Evolutionary conservation across 2,113 vertebrate genomes (phyloP).

Genomic region (Bos indicus): DNA sequence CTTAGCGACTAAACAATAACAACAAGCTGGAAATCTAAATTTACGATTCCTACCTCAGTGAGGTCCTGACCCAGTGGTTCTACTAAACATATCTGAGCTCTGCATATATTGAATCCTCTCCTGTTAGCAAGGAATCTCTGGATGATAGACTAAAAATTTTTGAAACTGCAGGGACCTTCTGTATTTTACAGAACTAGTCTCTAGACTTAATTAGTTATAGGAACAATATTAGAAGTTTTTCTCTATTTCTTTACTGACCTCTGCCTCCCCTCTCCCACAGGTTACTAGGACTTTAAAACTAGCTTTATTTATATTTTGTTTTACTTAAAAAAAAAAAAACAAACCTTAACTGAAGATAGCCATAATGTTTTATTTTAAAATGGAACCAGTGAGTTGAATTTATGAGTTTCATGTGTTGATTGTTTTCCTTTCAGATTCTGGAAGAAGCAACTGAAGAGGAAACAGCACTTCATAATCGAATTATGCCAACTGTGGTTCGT

Average conservation of each 20-base stretch:
- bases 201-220: background rate
- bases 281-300: background rate
- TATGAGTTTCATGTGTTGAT: background rate
- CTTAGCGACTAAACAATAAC: background rate
- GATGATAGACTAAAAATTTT: background rate
- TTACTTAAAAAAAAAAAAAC: background rate
- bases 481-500: conserved; percentile 97
- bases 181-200: background rate
- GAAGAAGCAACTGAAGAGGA: conserved; percentile 98
- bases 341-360: background rate
- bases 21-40: background rate
- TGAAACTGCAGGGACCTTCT: background rate
- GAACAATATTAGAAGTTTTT: background rate
- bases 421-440: conserved; percentile 83
- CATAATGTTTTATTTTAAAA: conserved; percentile 25
- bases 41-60: background rate
- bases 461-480: conserved; percentile 94
- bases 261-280: background rate
- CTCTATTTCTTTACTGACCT: background rate
- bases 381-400: background rate
- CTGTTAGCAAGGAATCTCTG: background rate
- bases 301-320: background rate
- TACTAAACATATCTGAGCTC: background rate
- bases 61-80: background rate
- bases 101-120: background rate